Conservation (phyloP, 2,113 vertebrate genomes). For the Ailuropoda melanoleuca region DNA sequence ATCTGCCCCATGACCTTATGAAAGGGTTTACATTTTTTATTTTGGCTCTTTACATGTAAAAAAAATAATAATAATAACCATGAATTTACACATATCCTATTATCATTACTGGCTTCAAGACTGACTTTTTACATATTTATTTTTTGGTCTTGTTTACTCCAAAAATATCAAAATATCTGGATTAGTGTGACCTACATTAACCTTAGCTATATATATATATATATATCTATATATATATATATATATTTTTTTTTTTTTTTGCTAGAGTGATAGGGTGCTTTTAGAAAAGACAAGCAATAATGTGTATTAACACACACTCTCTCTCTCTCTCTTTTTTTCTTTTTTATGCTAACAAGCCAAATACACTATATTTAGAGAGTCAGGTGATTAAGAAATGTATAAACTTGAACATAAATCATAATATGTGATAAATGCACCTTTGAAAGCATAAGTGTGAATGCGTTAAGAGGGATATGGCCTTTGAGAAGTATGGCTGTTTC, state of each 20-base stretch:
- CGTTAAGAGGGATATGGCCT: background rate
- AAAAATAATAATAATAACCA: constrained; percentile 75
- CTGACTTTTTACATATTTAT: constrained; percentile 81
- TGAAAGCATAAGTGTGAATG: background rate
- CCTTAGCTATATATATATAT: no score
- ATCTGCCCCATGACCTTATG: constrained; percentile 80
- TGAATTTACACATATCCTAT: constrained; percentile 81
- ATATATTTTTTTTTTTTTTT: constrained; percentile 75
- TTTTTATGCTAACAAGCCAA: constrained; percentile 60
- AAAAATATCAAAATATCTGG: constrained; percentile 82
- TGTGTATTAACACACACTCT: background rate
- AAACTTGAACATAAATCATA: constrained; percentile 1
- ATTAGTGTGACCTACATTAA: constrained; percentile 80
- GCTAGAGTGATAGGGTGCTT: constrained; percentile 65
- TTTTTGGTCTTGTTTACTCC: constrained; percentile 80
- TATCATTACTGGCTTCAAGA: constrained; percentile 79
- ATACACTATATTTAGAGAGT: constrained; percentile 12
- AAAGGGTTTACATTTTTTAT: constrained; percentile 71
- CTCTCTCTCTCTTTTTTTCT: no score
- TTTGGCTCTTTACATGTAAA: background rate
- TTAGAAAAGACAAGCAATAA: constrained; percentile 17
- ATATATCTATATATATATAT: no score
- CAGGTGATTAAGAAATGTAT: constrained; percentile 47
- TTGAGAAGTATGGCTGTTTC: background rate
- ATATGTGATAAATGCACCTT: background rate